Evolutionary conservation across 2,113 vertebrate genomes (phyloP).

Genomic region (Mus musculus): GRCm39 chr9:58220501-58221000

Average conservation of each 20-base stretch:
- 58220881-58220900: not conserved
- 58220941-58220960: not conserved
- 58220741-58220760: not conserved
- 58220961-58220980: not conserved
- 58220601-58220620: constrained; percentile 5
- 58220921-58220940: not conserved
- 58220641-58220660: constrained; percentile 51
- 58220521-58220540: constrained; percentile 66
- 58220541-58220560: constrained; percentile 81
- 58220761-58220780: not conserved
- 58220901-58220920: not conserved
- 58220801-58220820: not conserved
- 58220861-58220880: not conserved
- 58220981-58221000: not conserved
- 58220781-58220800: not conserved
- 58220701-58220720: constrained; percentile 11
- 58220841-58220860: not conserved
- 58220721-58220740: not conserved
- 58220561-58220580: constrained; percentile 81
- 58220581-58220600: constrained; percentile 68
- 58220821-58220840: not conserved
- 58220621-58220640: constrained; percentile 63
- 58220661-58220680: not conserved
- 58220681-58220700: constrained; percentile 34
- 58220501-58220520: constrained; percentile 68